Conservation (phyloP, 2,113 vertebrate species). For the Condylura cristata region DNA sequence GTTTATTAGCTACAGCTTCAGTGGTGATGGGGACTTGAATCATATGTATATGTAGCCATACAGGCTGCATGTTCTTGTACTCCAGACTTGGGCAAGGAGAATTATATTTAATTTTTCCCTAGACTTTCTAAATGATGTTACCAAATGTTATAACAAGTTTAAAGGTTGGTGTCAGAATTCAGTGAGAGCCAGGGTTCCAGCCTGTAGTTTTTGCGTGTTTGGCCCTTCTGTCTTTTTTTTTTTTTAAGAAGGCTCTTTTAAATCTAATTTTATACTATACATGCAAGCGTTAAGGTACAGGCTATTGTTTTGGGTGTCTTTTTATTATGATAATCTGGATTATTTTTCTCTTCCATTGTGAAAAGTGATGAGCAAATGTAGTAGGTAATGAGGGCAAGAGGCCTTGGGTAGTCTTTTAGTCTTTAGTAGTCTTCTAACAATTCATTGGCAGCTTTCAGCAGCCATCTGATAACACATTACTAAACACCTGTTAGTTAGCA, state of each 20-base stretch:
- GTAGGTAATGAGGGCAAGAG: not conserved
- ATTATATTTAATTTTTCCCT: not conserved
- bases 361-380: not conserved
- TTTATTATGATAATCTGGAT: not conserved
- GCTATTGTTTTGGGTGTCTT: not conserved
- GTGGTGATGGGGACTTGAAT: not conserved
- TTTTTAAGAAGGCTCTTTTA: too few relatives aligned
- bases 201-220: not conserved
- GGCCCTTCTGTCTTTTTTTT: conserved; percentile 31
- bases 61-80: too few relatives aligned
- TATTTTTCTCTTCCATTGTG: not conserved
- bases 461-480: not conserved
- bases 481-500: not conserved
- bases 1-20: not conserved
- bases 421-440: not conserved
- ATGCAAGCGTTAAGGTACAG: not conserved
- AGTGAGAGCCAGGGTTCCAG: not conserved
- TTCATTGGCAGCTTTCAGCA: not conserved
- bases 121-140: conserved; percentile 4
- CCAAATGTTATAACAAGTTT: not conserved
- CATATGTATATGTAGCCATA: not conserved
- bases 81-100: not conserved
- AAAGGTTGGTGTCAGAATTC: not conserved
- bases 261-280: not conserved
- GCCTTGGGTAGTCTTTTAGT: not conserved